These are phyloP conservation scores for Tretioscincus oriximinensis DNA, from an alignment of 2,113 vertebrate genomes.

Conservation along the genomic window DNA sequence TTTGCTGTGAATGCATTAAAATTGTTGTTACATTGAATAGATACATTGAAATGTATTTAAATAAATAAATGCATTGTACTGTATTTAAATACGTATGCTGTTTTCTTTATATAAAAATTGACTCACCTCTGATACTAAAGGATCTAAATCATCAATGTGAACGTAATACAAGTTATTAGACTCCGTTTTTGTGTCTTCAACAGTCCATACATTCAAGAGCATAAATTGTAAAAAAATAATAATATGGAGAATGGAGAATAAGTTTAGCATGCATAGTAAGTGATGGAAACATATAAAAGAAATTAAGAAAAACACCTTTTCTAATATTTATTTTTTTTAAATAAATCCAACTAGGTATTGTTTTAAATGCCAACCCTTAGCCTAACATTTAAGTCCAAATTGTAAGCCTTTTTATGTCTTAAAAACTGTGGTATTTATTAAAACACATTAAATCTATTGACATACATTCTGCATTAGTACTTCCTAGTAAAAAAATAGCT, in stretches of 20 bases:
- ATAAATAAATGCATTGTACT: not conserved
- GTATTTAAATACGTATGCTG: not conserved
- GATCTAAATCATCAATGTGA: constrained; percentile 38
- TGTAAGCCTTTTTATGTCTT: no score
- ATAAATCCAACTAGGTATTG: no score
- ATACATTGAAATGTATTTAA: not conserved
- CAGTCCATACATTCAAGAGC: constrained; percentile 43
- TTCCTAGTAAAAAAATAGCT: no score
- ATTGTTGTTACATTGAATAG: not conserved
- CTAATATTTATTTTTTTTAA: not conserved
- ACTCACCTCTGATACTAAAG: constrained; percentile 65
- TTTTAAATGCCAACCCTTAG: no score
- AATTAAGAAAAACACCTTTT: not conserved
- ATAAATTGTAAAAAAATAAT: constrained; percentile 10
- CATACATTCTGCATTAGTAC: no score
- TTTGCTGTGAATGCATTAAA: not conserved
- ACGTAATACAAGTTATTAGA: constrained; percentile 34
- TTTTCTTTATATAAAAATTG: not conserved
- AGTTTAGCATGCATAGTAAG: not conserved
- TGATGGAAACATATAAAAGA: not conserved
- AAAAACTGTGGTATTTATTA: no score
- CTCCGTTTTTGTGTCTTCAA: constrained; percentile 16
- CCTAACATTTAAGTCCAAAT: no score
- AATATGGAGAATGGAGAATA: not conserved
- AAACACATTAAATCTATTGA: no score